Percentiles rank a stretch among this genome's conserved stretches.
Conservation (phyloP, 2,113 vertebrate genomes). For the Saccopteryx leptura region DNA sequence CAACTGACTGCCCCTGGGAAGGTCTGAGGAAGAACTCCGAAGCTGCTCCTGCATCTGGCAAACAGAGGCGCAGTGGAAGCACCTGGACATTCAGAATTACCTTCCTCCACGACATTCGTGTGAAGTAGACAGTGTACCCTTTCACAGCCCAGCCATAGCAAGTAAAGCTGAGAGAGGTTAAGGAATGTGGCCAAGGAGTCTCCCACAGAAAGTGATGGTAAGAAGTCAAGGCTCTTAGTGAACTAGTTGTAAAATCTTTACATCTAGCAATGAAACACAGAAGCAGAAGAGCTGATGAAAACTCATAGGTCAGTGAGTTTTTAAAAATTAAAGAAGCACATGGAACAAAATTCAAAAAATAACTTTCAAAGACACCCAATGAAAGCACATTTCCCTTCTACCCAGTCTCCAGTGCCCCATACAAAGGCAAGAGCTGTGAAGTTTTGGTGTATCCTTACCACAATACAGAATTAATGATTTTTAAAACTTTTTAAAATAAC, state of each 20-base stretch:
- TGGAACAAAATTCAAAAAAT: conserved; percentile 15
- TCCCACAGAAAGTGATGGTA: neutral
- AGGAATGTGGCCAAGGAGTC: neutral
- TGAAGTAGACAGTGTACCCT: neutral
- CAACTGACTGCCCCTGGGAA: neutral
- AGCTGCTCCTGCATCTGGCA: no score
- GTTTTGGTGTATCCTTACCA: neutral
- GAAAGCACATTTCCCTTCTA: neutral
- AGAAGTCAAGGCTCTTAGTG: neutral
- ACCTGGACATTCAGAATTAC: no score
- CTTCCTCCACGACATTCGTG: no score
- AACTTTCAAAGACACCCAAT: neutral
- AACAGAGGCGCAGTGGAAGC: neutral
- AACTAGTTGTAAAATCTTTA: neutral
- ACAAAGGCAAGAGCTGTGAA: neutral
- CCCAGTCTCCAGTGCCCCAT: neutral
- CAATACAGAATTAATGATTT: conserved; percentile 8
- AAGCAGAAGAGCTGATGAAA: neutral
- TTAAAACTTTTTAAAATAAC: conserved; percentile 26
- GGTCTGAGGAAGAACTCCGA: neutral
- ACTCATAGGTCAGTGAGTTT: neutral
- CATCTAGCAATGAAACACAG: neutral
- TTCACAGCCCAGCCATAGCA: no score
- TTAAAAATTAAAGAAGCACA: neutral
- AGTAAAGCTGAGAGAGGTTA: neutral